Percentiles rank a stretch among this genome's conserved stretches.
Evolutionary conservation across 2,113 vertebrate genomes (phyloP).

Genomic region (Percopsis transmontana): DNA sequence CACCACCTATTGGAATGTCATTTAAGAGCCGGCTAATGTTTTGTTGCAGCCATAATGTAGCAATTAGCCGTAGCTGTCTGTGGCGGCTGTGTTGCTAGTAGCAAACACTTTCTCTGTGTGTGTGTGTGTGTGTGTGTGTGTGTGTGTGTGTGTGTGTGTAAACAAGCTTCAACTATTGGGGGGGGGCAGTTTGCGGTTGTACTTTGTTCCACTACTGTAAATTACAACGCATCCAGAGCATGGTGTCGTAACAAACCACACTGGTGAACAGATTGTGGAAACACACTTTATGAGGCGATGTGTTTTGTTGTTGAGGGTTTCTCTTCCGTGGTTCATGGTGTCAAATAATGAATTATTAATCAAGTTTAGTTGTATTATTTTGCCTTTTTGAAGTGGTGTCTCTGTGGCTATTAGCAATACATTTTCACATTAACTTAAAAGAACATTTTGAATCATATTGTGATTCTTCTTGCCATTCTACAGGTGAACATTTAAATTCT

Average conservation of each 20-base stretch:
- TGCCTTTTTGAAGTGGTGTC: too few species aligned
- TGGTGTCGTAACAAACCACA: not conserved
- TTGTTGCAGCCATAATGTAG: conserved; percentile 69
- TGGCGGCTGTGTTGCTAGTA: conserved; percentile 21
- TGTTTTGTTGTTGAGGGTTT: too few species aligned
- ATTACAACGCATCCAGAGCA: not conserved
- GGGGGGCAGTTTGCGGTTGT: not conserved
- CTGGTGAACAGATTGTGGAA: too few species aligned
- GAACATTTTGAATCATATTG: too few species aligned
- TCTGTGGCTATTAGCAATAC: too few species aligned
- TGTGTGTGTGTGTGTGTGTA: conserved; percentile 13
- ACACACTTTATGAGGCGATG: too few species aligned
- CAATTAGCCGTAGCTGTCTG: conserved; percentile 62
- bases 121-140: conserved; percentile 20
- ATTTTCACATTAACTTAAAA: too few species aligned
- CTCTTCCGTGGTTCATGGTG: too few species aligned
- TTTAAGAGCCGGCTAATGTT: conserved; percentile 71
- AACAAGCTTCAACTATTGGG: conserved; percentile 25
- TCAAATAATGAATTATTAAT: too few species aligned
- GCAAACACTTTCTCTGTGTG: conserved; percentile 5
- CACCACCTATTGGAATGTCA: conserved; percentile 64
- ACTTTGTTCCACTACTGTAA: not conserved
- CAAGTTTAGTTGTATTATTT: too few species aligned
- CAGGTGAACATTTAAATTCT: too few species aligned
- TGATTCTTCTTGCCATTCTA: too few species aligned